Evolutionary conservation across 92 coral and sea anemone species (phyloP), one percentile per base, ranked within the genome.

Genomic region (Zoanthus sociatus): DNA sequence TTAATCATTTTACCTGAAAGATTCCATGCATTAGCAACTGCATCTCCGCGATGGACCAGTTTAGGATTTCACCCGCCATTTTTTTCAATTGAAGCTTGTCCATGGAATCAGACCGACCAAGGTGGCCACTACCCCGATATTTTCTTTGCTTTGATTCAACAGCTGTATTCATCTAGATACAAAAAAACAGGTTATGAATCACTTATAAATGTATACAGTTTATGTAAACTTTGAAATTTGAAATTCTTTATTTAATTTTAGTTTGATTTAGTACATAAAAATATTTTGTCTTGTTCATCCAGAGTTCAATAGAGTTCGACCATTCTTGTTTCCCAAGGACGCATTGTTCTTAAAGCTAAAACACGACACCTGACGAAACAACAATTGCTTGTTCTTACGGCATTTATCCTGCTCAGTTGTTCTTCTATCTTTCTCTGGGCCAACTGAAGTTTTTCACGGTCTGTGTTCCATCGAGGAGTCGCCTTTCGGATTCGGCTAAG

Each of bases 381-480:
- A 37, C 26, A 37, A 37, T 37, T 37, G 42, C 42, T 37, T 7
- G 18, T 58, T 13, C 15, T 73, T 90, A 97, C 99, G 63, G 99
- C 94, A 84, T 97, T 97, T 9, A 97, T 95, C 82, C 93, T 95
- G 84, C 94, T 93, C 14, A 97, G 92, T 67, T 97, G 99, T 33
- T 97, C 99, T 54, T 97, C 99, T 4, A 97, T 94, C 89, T 92
- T 93, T 72, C 97, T 92, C 61, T 97, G 98, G 21, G 99, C 99
- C 87, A 93, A 51, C 91, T 95, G 93, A 32, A 97, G 93, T 85
- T 97, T 94, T 84, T 97, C 99, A 31, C 98, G 92, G 77, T 97
- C 99, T 1, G 86, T 78, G 74, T 93, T 95, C 87, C 96, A 89
- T 67, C 98, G 94, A 15, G 99, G 98, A 45, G 99, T 92, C 47